Conservation (phyloP, 2,113 vertebrate species). For the Melanerpes aurifrons region DNA sequence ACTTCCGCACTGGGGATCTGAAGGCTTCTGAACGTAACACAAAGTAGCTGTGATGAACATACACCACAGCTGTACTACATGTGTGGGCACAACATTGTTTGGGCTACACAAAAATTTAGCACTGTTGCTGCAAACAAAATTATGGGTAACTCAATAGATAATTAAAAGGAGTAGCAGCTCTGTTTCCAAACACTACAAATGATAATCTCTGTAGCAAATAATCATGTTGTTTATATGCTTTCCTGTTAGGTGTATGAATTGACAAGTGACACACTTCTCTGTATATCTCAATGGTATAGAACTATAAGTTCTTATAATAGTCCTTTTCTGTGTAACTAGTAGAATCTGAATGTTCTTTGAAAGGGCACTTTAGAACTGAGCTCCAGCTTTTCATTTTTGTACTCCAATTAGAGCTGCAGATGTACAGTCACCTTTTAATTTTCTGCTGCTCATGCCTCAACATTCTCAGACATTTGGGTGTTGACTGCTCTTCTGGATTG, state of each 20-base stretch:
- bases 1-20: not conserved
- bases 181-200: not conserved
- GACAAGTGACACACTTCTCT: not conserved
- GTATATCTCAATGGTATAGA: not conserved
- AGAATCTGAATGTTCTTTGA: not conserved
- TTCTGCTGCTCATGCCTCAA: conserved; percentile 14
- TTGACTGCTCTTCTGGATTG: not conserved
- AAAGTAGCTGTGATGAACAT: not conserved
- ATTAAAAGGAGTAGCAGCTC: not conserved
- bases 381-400: not conserved
- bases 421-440: conserved; percentile 22
- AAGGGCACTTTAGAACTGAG: not conserved
- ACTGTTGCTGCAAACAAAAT: not conserved
- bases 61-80: not conserved
- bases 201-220: not conserved
- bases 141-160: not conserved
- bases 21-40: not conserved
- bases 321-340: not conserved
- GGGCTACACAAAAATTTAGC: not conserved
- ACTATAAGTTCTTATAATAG: not conserved
- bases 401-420: not conserved
- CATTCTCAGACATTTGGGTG: not conserved
- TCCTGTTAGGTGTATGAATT: not conserved
- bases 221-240: not conserved
- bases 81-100: not conserved